Base-by-base conservation (phyloP, 2,797 vertebrate genomes). In the Falco biarmicus region DNA sequence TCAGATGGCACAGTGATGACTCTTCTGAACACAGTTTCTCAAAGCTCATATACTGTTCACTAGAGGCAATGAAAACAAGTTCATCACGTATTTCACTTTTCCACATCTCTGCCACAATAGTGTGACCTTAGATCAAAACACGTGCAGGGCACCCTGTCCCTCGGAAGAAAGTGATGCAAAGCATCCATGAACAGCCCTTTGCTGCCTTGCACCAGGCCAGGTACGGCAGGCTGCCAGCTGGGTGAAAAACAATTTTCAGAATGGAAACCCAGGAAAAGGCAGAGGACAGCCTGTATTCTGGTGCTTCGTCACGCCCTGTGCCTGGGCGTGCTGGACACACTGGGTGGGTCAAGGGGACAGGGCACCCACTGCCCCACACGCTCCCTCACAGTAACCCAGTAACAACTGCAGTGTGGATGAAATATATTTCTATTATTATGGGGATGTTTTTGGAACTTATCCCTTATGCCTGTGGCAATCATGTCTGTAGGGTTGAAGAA, bases 141-240 rank as follows among this genome's bases (percentile, higher is more conserved):
- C 0, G 2, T 5, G 13, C 25, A 31, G 37, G 51, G 25, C 16
- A 5, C 32, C 0, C 4, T 43, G 56, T 10, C 43, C 29, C 39
- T 37, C 37, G 20, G 32, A 37, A 31, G 28, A 11, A 32, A 26
- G 21, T 0, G 0, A 41, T 10, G 29, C 3, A 48, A 57, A 57
- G 28, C 39, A 39, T 1, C 1, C 11, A 10, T 0, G 19, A 20
- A 19, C 15, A 61, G 64, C 9, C 17, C 34, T 53, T 53, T 65
- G n/a, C 28, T 83, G 45, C 41, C 53, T 31, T 15, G 37, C 26
- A 24, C 18, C 10, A 7, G 32, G 11, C 37, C 71, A 68, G 57
- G 34, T 65, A 26, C 28, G 2, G 3, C 5, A 51, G 43, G 39
- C 68, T 71, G 69, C 43, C 53, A 53, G 4, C 4, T 9, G 37